Base-by-base conservation (phyloP, 1,140 invertebrate genomes). In the Pseudoatta argentina region DNA sequence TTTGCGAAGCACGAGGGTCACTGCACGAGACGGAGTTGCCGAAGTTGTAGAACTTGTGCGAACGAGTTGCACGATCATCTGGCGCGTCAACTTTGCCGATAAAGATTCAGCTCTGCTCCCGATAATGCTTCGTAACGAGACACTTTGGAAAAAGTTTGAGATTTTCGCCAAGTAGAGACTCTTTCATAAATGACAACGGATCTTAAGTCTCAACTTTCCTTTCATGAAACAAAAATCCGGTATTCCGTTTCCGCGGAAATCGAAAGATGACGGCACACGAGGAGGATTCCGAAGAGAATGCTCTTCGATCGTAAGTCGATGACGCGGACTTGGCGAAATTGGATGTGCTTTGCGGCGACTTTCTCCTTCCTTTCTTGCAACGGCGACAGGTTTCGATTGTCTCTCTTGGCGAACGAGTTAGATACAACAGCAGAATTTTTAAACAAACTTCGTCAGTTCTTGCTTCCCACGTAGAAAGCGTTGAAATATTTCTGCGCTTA, bases 1-100 rank as follows among this genome's bases (percentile, higher is more conserved):
- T 21, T 30, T 39, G 61, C 30, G n/a, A 21, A 39, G 8, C 39
- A 59, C 30, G 30, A 6, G 87, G 91, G 90, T 90, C 91, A 89
- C 89, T 87, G 91, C 55, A 76, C 57, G 39, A 82, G 27, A 30
- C 0, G 27, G 3, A 30, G 88, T 88, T 77, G 71, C 30, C 30
- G 67, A 73, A 44, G 39, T 44, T 44, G 39, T 7, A 44, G 39
- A 44, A 44, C 39, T 87, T 87, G 61, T 87, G 61, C 85, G n/a
- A 7, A 34, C 51, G 48, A 44, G 48, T n/a, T 34, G 61, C 34
- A 55, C 51, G 53, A 16, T 66, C 85, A 77, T 83, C 77, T 69
- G 48, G 0, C 69, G 72, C 24, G 24, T 24, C 24, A 1, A 24
- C 24, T 24, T 24, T 24, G 24, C 24, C 24, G 77, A 21, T 67